Evolutionary conservation across 2,113 vertebrate species (phyloP), one percentile per base, ranked within the genome.

Genomic region (Menidia beryllina): DNA sequence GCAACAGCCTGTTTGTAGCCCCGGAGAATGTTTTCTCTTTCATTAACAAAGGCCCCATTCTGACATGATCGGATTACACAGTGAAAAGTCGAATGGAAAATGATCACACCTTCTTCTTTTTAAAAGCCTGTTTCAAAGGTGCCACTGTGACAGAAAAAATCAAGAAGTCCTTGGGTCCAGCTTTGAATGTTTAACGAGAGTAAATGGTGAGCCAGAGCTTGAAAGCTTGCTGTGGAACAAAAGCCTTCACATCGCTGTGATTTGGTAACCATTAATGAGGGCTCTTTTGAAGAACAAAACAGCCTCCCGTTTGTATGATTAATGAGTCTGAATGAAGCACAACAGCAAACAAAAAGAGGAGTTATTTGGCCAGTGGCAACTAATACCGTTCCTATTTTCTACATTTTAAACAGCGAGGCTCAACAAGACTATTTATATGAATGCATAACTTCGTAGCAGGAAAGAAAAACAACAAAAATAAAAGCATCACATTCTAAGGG

Each of bases 1-100:
- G 81, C 71, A 84, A 80, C 70, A 26, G 27, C 26, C 43, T 50
- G 80, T 68, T 63, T 83, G n/a, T 23, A 75, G 74, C 84, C 75
- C 14, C 20, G 71, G 68, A 81, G 78, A 26, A 77, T 77, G 50
- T 80, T 71, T 77, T 50, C 52, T 63, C 58, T 72, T 60, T 71
- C 60, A 79, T 89, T 88, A 89, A 91, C 88, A 91, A 92, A 90
- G 82, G 74, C 36, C 78, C 80, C 76, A 84, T 91, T 92, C 80
- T 86, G 64, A 85, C 69, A 62, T 81, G 84, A 90, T 91, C 86
- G 85, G 66, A 86, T 91, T 91, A 89, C 90, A 53, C 54, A 0
- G 66, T 60, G 60, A 80, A 85, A 77, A 81, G 60, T 54, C 9
- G 7, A 20, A 51, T 55, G 68, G 48, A 69, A 77, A 83, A 79